A percentile compares a stretch with the other conserved stretches of the same genome.
Conservation (phyloP, 2,888 invertebrate genomes). For the Dasypogon diadema region DNA sequence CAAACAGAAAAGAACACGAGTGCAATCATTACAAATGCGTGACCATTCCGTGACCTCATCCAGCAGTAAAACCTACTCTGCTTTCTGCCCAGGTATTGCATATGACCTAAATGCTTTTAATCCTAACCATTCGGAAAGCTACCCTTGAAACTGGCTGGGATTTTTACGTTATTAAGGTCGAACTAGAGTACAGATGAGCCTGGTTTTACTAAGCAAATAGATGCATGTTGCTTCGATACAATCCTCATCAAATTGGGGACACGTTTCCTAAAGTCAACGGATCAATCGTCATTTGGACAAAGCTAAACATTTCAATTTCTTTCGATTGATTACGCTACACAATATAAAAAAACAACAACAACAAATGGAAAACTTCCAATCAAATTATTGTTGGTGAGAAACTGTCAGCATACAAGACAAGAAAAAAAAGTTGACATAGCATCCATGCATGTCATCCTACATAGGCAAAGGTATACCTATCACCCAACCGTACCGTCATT, state of each 20-base stretch:
- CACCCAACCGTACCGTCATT: no score
- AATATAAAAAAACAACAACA: background rate
- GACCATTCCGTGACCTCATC: no score
- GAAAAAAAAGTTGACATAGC: background rate
- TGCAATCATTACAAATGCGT: no score
- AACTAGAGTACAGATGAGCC: background rate
- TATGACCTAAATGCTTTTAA: no score
- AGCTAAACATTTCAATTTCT: conserved; percentile 24
- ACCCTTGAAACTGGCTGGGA: background rate
- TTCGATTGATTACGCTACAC: background rate
- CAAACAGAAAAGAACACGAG: no score
- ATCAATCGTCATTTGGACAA: conserved; percentile 28
- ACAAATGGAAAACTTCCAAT: no score
- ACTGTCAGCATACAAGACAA: background rate
- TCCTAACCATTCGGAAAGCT: background rate
- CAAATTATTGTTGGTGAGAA: background rate
- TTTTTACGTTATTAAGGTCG: conserved; percentile 22
- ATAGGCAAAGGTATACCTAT: no score
- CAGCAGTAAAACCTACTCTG: no score
- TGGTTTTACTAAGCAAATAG: background rate
- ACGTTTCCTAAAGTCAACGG: conserved; percentile 18
- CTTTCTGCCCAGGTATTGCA: no score
- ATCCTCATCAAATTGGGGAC: conserved; percentile 6
- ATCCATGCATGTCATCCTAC: background rate
- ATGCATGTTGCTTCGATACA: background rate